phyloP scores from a whole-genome alignment of 2,113 vertebrate species.

The Stigmatopora nigra region DNA sequence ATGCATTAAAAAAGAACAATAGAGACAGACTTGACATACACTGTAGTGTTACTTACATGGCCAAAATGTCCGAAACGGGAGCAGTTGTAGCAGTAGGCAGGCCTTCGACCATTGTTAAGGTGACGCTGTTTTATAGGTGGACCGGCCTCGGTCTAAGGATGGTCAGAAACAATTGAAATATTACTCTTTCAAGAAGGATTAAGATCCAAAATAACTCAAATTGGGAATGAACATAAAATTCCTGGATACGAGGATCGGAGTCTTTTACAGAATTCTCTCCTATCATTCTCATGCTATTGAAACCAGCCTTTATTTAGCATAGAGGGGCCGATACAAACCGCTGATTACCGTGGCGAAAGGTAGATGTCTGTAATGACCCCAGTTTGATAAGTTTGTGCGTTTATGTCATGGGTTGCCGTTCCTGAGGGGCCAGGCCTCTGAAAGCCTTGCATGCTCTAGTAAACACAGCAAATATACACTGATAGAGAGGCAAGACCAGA shows the following conservation, averaged over 20 bases:
- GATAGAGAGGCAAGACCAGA: conserved; percentile 66
- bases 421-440: conserved; percentile 66
- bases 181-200: conserved; percentile 4
- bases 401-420: conserved; percentile 49
- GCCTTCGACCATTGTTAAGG: conserved; percentile 11
- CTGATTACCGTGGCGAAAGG: conserved; percentile 66
- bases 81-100: conserved; percentile 71
- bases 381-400: conserved; percentile 60
- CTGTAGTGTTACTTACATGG: conserved; percentile 53
- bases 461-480: conserved; percentile 71
- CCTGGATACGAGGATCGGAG: conserved; percentile 14
- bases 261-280: conserved; percentile 6
- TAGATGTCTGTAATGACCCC: conserved; percentile 70
- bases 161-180: conserved; percentile 1
- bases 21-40: neutral
- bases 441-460: conserved; percentile 71
- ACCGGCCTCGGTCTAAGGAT: conserved; percentile 48
- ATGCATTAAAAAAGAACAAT: too few species aligned
- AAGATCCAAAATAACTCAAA: neutral
- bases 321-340: conserved; percentile 58
- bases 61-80: conserved; percentile 69
- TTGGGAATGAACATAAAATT: neutral
- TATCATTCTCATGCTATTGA: conserved; percentile 53
- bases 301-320: conserved; percentile 38
- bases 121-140: conserved; percentile 13